Conservation (phyloP, 1,140 invertebrate genomes). For the Lepidotrigona ventralis region DNA sequence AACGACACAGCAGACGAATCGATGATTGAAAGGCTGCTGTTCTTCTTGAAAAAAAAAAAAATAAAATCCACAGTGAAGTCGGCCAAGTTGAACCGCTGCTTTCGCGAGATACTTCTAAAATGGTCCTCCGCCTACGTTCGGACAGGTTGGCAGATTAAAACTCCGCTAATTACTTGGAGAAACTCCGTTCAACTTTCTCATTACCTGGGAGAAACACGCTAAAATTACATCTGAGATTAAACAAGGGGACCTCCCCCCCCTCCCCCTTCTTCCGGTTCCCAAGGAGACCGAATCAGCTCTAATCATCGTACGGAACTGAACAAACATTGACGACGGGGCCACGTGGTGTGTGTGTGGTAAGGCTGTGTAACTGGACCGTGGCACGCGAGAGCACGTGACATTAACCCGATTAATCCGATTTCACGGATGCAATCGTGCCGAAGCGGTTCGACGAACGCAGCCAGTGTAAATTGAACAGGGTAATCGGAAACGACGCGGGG, state of each 20-base stretch:
- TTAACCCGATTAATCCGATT: constrained; percentile 20
- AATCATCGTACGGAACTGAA: background rate
- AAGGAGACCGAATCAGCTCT: background rate
- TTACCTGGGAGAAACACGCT: background rate
- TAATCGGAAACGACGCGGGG: background rate
- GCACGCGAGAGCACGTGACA: background rate
- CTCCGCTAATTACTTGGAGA: background rate
- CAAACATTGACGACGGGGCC: background rate
- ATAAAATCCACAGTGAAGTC: background rate
- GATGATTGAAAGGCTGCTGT: background rate
- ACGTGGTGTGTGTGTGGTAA: background rate
- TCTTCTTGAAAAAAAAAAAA: background rate
- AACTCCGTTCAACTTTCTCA: background rate
- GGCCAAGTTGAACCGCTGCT: no score
- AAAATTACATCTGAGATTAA: background rate
- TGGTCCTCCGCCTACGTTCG: background rate
- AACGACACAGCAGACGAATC: background rate
- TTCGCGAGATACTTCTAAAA: background rate
- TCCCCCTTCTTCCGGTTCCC: no score
- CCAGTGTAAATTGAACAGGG: background rate
- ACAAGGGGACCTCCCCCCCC: background rate
- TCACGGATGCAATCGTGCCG: constrained; percentile 3
- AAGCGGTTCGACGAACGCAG: background rate
- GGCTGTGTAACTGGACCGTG: background rate
- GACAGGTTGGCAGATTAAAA: no score